Percentiles rank a stretch among this genome's conserved stretches.
These are phyloP conservation scores for Brachionus plicatilis DNA, from an alignment of 1,140 invertebrate species.

Conservation along the genomic window DNA sequence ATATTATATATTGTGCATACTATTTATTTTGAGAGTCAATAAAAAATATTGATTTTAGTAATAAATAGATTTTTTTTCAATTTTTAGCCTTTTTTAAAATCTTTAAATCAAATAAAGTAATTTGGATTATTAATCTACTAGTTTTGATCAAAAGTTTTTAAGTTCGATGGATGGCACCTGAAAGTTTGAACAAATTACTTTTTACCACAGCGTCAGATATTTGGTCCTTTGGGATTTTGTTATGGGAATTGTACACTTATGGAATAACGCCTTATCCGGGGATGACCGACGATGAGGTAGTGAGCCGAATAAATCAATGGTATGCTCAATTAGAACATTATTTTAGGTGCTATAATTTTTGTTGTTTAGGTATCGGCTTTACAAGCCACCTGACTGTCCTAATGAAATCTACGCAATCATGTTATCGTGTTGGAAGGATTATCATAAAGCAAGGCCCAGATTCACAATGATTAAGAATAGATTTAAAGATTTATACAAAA, in stretches of 20 bases:
- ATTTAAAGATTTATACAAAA: constrained; percentile 35
- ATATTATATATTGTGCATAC: too few species aligned
- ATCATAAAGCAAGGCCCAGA: constrained; percentile 29
- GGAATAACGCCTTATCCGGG: constrained; percentile 70
- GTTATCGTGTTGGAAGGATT: constrained; percentile 97
- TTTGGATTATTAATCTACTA: too few species aligned
- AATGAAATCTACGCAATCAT: constrained; percentile 89
- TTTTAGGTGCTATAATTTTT: neutral
- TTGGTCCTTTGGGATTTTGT: constrained; percentile 60
- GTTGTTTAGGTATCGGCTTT: constrained; percentile 59
- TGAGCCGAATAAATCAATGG: constrained; percentile 88
- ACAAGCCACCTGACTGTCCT: constrained; percentile 77
- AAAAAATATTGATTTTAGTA: too few species aligned
- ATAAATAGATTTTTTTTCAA: too few species aligned
- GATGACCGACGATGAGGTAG: constrained; percentile 99
- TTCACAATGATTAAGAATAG: neutral
- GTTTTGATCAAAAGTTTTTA: constrained; percentile 68
- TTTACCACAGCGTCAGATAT: constrained; percentile 96
- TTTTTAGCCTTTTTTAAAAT: too few species aligned
- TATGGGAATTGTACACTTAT: constrained; percentile 61
- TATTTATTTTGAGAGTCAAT: too few species aligned
- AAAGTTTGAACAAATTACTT: constrained; percentile 84
- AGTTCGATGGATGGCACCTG: constrained; percentile 99
- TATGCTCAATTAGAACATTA: constrained; percentile 63
- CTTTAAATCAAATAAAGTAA: too few species aligned